Evolutionary conservation across 2,797 vertebrate genomes (phyloP), one percentile per base, ranked within the genome.

Genomic region (Bradypodion pumilum): DNA sequence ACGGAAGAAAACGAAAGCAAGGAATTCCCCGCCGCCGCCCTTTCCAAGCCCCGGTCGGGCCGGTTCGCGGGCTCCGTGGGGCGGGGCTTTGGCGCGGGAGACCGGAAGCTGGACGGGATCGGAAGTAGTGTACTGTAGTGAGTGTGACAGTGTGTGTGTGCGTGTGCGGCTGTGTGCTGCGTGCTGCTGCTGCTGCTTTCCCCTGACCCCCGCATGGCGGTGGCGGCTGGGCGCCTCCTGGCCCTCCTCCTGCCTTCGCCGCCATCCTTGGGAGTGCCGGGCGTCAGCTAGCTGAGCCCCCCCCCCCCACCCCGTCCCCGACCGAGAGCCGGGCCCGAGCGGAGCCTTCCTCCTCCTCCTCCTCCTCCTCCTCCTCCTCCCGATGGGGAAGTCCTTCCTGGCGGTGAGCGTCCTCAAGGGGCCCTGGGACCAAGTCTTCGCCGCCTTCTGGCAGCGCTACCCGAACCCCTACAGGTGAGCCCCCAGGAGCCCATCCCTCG

Each of bases 351-450:
- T n/a, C n/a, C n/a, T n/a, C n/a, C n/a, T n/a, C n/a, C 46, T 25
- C 88, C 82, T 27, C 63, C 23, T 25, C 72, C 79, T 40, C 27
- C 70, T 73, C 74, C 87, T 89, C 73, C 85, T 60, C 74, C 87
- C 78, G 80, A 99, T 99, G 98, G 98, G 98, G 94, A 99, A 99
- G 89, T 97, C 99, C 91, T 98, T 97, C 94, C 95, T 95, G 94
- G 97, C 97, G 90, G 92, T 96, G 84, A 96, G 96, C 91, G 95
- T 97, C 94, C 97, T 99, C 87, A 98, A 97, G 94, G 97, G 94
- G 94, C 97, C 97, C 87, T 99, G 98, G 98, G 98, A 99, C 98
- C 98, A 99, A 97, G 98, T 99, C 56, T 98, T 97, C 89, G 91
- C 96, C 86, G 98, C 98, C 79, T 99, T 98, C 93, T 99, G 98